A percentile compares a stretch with the other conserved stretches of the same genome.
phyloP scores from a whole-genome alignment of 2,113 vertebrate genomes.

The Pionites leucogaster region DNA sequence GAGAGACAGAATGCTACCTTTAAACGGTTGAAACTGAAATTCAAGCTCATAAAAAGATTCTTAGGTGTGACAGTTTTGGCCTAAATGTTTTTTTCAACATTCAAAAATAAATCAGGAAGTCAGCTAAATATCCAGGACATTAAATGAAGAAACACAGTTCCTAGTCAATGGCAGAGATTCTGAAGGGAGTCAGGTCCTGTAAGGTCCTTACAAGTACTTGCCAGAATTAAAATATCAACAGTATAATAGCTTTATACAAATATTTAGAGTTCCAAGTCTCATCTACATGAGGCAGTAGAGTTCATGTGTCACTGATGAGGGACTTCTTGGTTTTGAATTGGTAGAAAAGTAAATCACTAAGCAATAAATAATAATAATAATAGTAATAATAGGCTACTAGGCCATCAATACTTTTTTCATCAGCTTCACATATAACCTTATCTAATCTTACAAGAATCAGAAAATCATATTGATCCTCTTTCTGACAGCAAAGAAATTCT shows the following conservation, averaged over 20 bases:
- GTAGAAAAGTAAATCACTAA: neutral
- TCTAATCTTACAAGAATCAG: neutral
- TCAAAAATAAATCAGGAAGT: neutral
- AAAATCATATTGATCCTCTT: neutral
- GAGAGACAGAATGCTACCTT: neutral
- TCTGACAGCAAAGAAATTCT: neutral
- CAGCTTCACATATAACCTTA: neutral
- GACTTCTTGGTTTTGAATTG: neutral
- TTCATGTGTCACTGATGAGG: neutral
- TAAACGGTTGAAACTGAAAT: neutral
- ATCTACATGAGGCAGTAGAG: neutral
- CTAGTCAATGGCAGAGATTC: neutral
- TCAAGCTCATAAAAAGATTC: fast-evolving
- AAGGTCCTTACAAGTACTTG: neutral
- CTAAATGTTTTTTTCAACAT: neutral
- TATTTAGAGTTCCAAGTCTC: neutral
- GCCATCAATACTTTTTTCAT: neutral
- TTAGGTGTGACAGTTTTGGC: neutral
- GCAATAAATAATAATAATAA: neutral
- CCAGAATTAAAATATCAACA: neutral
- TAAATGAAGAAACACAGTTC: neutral
- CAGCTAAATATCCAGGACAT: neutral
- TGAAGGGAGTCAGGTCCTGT: neutral
- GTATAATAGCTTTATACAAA: neutral
- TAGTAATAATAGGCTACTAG: neutral